Conservation (phyloP, 2,797 vertebrate genomes). For the Aplochiton taeniatus region DNA sequence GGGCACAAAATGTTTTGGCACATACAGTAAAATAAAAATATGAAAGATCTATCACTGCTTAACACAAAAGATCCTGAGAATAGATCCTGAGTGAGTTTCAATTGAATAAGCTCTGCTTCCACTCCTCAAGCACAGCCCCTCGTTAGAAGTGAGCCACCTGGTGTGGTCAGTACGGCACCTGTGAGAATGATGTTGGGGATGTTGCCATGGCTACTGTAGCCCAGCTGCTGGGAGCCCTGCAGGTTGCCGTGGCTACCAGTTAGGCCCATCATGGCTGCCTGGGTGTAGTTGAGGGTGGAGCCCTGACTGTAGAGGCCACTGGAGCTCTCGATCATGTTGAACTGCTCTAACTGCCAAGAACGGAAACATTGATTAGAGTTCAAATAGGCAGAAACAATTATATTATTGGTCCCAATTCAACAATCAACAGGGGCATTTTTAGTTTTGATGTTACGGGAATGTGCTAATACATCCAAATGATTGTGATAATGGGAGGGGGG, state of each 20-base stretch:
- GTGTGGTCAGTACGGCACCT: conserved; percentile 67
- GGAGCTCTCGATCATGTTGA: conserved; percentile 91
- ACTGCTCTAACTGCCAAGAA: conserved; percentile 86
- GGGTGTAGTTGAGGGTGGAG: conserved; percentile 91
- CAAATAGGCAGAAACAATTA: conserved; percentile 7
- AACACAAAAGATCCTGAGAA: no score
- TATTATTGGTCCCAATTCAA: no score
- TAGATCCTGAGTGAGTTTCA: background rate
- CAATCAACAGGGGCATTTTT: no score
- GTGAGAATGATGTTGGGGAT: conserved; percentile 97
- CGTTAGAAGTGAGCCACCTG: conserved; percentile 16
- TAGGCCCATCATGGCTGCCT: conserved; percentile 92
- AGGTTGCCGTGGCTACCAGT: conserved; percentile 85
- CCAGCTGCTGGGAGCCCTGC: conserved; percentile 83
- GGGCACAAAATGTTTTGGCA: background rate
- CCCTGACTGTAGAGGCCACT: conserved; percentile 83
- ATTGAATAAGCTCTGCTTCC: background rate
- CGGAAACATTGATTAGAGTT: no score
- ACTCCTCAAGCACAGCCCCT: conserved; percentile 1
- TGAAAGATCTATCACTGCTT: no score
- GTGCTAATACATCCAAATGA: no score
- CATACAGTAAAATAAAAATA: no score
- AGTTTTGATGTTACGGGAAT: no score
- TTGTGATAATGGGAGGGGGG: no score
- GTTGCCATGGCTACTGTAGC: conserved; percentile 86